Conservation (phyloP, 2,797 vertebrate genomes). For the Eremophila alpestris region DNA sequence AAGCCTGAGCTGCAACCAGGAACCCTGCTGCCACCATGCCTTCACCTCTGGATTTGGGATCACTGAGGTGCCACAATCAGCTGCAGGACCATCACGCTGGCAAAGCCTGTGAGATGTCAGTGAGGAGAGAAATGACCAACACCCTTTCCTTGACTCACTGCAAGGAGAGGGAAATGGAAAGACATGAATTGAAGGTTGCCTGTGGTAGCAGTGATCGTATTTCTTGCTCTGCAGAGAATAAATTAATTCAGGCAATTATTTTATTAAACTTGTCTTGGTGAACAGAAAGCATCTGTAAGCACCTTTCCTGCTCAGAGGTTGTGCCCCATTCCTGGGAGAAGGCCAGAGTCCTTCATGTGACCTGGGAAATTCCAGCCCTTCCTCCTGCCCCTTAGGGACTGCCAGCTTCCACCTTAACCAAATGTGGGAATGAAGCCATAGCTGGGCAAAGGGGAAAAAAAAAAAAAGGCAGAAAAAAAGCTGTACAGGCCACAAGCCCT, state of each 20-base stretch:
- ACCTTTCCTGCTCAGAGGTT: neutral
- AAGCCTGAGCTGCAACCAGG: neutral
- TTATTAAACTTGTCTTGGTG: conserved; percentile 33
- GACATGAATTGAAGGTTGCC: neutral
- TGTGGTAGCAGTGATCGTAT: neutral
- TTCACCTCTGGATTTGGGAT: neutral
- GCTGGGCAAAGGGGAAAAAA: neutral
- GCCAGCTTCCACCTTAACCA: neutral
- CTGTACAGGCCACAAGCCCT: neutral
- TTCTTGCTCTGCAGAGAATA: neutral
- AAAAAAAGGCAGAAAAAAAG: neutral
- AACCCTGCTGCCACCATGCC: neutral
- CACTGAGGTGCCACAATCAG: neutral
- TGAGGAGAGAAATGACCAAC: neutral
- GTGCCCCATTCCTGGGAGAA: neutral
- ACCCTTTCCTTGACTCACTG: neutral
- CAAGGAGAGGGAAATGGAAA: neutral
- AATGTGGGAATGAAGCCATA: neutral
- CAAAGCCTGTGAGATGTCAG: neutral
- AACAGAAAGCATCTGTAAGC: conserved; percentile 32
- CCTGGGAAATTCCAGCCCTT: conserved; percentile 49
- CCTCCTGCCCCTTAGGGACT: neutral
- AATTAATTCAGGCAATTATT: neutral
- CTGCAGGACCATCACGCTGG: neutral
- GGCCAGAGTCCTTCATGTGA: neutral